Conservation (phyloP, 2,888 invertebrate species). For the Cancer borealis region DNA sequence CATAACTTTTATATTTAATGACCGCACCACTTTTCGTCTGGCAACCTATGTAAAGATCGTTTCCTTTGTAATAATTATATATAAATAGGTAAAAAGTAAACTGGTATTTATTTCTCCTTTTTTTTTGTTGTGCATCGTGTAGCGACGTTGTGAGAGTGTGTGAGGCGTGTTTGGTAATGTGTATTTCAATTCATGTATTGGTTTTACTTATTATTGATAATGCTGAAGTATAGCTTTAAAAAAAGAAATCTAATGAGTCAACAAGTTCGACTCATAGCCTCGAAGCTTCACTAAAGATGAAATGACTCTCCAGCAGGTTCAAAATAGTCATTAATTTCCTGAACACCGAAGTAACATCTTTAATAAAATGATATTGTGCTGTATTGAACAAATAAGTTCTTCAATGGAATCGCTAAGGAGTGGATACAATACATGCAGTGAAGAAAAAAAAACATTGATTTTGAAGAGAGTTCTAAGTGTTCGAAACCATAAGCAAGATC, state of each 20-base stretch:
- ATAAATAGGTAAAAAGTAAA: neutral
- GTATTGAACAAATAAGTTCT: neutral
- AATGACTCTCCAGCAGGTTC: neutral
- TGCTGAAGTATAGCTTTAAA: neutral
- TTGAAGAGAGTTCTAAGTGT: too few species aligned
- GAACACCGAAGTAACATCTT: neutral
- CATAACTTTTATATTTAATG: constrained; percentile 11
- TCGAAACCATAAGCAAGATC: too few species aligned
- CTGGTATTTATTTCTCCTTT: neutral
- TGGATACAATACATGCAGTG: neutral
- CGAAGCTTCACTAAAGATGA: too few species aligned
- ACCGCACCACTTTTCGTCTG: neutral
- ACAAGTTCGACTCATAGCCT: neutral
- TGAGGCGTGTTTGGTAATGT: neutral
- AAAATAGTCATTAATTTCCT: neutral
- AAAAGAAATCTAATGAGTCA: neutral
- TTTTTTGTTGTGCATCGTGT: neutral
- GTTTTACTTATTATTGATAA: neutral
- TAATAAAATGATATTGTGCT: neutral
- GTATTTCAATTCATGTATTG: neutral
- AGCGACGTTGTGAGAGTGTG: neutral
- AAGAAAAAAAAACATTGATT: neutral
- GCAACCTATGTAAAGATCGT: constrained; percentile 2
- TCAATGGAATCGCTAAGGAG: neutral
- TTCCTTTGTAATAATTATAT: neutral